Conservation (phyloP, 1,140 invertebrate species). For the Oncopodura yosiiana region DNA sequence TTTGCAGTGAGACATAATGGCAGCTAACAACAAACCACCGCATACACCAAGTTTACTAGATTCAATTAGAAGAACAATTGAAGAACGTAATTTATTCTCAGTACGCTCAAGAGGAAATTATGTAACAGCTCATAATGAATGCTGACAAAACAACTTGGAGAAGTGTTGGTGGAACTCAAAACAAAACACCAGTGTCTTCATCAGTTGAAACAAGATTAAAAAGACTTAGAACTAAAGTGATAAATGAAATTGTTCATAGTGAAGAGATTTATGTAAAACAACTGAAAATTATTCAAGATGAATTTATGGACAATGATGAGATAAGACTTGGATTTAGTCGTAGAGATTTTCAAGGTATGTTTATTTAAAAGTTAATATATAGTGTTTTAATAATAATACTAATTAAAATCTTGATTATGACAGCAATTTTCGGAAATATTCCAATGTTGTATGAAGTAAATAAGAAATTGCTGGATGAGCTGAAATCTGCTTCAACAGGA, state of each 20-base stretch:
- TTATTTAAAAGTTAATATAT: not conserved
- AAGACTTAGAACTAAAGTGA: constrained; percentile 20
- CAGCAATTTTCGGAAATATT: constrained; percentile 24
- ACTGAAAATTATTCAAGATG: constrained; percentile 16
- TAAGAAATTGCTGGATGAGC: constrained; percentile 11
- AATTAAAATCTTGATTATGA: not conserved
- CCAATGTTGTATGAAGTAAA: constrained; percentile 20
- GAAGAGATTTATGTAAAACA: constrained; percentile 22
- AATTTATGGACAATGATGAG: constrained; percentile 19
- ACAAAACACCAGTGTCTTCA: constrained; percentile 5
- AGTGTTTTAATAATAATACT: not conserved
- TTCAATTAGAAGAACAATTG: constrained; percentile 31
- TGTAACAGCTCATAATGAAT: constrained; percentile 22
- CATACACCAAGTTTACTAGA: too few species aligned
- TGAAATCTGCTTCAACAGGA: not conserved
- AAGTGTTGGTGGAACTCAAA: constrained; percentile 9
- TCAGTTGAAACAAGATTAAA: constrained; percentile 3
- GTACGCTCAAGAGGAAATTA: constrained; percentile 23
- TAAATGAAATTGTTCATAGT: constrained; percentile 25
- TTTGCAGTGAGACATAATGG: too few species aligned
- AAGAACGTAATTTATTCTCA: constrained; percentile 30
- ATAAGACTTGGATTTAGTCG: constrained; percentile 12
- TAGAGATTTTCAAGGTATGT: constrained; percentile 19
- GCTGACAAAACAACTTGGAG: constrained; percentile 3
- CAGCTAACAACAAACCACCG: too few species aligned